phyloP scores from a whole-genome alignment of 37 sponge, comb jelly and placozoan genomes.

The Theonella swinhoei region DNA sequence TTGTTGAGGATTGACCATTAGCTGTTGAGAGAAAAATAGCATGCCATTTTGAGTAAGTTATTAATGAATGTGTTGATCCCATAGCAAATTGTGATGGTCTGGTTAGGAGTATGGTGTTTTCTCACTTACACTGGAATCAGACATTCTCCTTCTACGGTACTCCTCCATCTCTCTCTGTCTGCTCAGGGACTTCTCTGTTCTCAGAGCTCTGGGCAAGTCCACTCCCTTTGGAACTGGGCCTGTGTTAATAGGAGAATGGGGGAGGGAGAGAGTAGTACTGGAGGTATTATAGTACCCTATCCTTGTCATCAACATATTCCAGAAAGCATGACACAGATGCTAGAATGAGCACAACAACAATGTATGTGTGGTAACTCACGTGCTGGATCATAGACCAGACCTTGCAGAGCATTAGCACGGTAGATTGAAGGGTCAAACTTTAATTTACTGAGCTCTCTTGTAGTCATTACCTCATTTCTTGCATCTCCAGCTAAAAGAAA shows the following conservation, averaged over 20 bases:
- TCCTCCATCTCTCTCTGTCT: conserved; percentile 31
- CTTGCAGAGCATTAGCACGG: conserved; percentile 60
- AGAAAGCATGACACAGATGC: no score
- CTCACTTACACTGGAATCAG: conserved; percentile 41
- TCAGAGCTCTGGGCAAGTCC: conserved; percentile 46
- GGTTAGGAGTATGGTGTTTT: no score
- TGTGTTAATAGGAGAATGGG: not conserved
- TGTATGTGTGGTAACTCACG: conserved; percentile 28
- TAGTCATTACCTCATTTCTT: conserved; percentile 64
- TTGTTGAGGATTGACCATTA: conserved; percentile 3
- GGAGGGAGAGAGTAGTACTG: not conserved
- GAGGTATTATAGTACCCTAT: not conserved
- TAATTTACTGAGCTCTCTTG: conserved; percentile 31
- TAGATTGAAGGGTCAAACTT: conserved; percentile 65
- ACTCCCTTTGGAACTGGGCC: conserved; percentile 70
- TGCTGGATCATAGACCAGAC: conserved; percentile 63
- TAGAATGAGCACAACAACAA: not conserved
- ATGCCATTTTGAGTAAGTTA: not conserved
- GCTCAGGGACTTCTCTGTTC: conserved; percentile 46
- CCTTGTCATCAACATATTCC: no score
- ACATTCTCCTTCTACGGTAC: conserved; percentile 32
- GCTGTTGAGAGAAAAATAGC: not conserved
- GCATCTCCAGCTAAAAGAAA: conserved; percentile 71
- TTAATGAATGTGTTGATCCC: no score
- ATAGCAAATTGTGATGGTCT: no score